These are phyloP conservation scores for Podiceps cristatus DNA, from an alignment of 2,113 vertebrate genomes.

Conservation along the genomic window DNA sequence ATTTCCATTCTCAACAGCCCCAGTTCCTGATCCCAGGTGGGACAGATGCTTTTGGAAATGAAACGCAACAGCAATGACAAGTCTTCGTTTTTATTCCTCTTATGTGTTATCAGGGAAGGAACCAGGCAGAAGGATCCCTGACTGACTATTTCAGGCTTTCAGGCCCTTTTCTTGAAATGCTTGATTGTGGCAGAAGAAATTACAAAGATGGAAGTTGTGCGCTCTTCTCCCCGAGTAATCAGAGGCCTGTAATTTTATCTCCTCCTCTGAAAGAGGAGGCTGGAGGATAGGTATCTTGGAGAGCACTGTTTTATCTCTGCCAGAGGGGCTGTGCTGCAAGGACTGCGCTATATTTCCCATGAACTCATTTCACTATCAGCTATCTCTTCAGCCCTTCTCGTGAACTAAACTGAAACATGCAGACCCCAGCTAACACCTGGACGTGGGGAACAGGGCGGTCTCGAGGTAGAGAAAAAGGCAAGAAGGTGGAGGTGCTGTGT, in stretches of 20 bases:
- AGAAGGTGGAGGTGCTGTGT: neutral
- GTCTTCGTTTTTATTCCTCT: slow-evolving; percentile 21
- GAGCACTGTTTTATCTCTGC: neutral
- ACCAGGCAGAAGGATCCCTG: neutral
- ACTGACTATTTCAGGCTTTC: slow-evolving; percentile 39
- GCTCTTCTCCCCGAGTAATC: slow-evolving; percentile 38
- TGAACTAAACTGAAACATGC: neutral
- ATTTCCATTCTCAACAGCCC: neutral
- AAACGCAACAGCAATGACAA: neutral
- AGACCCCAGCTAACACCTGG: neutral
- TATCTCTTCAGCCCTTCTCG: fast-evolving
- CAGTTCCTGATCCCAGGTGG: neutral
- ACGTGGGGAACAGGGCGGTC: fast-evolving
- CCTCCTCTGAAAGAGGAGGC: neutral
- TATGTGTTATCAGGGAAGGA: neutral
- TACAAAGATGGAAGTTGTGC: neutral
- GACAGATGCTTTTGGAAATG: neutral
- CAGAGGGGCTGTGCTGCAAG: neutral
- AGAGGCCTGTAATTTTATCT: slow-evolving; percentile 47
- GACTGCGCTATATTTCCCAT: neutral
- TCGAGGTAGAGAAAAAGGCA: neutral
- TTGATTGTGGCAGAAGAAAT: slow-evolving; percentile 60
- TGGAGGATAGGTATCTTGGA: neutral
- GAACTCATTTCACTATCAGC: neutral
- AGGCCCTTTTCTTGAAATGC: slow-evolving; percentile 41